These are phyloP conservation scores for Pachyseris speciosa DNA, from an alignment of 64 coral and sea anemone species.

Conservation along the genomic window DNA sequence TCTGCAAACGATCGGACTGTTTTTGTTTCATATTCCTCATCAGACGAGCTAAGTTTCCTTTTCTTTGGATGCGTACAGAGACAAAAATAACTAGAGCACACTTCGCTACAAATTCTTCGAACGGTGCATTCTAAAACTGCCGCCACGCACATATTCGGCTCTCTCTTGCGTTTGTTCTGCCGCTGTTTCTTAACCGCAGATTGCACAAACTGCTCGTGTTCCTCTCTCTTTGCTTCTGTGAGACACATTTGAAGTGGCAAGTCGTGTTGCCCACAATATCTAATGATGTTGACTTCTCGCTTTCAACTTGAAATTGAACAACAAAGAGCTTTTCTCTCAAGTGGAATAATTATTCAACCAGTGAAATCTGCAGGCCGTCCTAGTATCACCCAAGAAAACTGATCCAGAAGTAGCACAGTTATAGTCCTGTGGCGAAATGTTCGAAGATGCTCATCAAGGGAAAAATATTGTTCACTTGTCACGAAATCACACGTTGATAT, in stretches of 20 bases:
- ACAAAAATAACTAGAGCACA: slow-evolving; percentile 63
- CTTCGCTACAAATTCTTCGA: slow-evolving; percentile 83
- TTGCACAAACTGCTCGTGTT: slow-evolving; percentile 77
- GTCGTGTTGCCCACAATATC: too few relatives aligned
- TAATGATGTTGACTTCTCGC: not conserved
- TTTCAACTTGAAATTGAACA: not conserved
- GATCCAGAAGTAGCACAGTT: not conserved
- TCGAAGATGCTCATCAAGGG: not conserved
- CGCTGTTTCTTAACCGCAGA: slow-evolving; percentile 87
- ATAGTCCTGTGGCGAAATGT: not conserved
- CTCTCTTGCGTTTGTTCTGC: slow-evolving; percentile 94
- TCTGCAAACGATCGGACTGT: not conserved
- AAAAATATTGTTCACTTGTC: not conserved
- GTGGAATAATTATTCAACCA: not conserved
- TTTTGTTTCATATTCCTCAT: not conserved
- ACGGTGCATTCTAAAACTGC: slow-evolving; percentile 89
- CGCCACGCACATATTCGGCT: slow-evolving; percentile 91
- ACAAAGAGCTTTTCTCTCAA: not conserved
- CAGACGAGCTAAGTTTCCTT: not conserved
- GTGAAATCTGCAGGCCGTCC: not conserved
- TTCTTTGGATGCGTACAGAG: slow-evolving; percentile 58
- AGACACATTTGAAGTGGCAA: slow-evolving; percentile 63
- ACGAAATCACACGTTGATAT: slow-evolving; percentile 1
- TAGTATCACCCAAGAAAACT: too few relatives aligned
- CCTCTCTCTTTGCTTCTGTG: slow-evolving; percentile 50